phyloP scores from a whole-genome alignment of 2,797 vertebrate genomes.

The Danio aesculapii region DNA sequence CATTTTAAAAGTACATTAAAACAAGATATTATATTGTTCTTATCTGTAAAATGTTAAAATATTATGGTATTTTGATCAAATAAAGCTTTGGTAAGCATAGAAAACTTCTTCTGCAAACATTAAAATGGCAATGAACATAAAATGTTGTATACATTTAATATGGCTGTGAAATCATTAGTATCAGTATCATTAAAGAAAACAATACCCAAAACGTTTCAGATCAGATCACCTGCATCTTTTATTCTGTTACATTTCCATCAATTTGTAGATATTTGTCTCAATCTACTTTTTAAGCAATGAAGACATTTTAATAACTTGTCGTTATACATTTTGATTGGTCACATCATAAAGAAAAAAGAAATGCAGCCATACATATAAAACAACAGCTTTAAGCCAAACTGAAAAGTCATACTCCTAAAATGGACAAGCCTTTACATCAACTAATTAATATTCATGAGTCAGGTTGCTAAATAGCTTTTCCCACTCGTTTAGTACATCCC shows the following conservation, averaged over 20 bases:
- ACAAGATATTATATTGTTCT: no score
- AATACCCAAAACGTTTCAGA: not conserved
- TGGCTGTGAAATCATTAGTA: no score
- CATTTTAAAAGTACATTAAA: not conserved
- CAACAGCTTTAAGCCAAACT: not conserved
- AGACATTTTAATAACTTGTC: not conserved
- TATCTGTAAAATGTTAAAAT: no score
- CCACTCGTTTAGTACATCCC: not conserved
- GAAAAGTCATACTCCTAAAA: not conserved
- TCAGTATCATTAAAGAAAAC: not conserved
- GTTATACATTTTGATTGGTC: not conserved
- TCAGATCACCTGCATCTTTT: not conserved
- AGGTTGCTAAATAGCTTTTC: not conserved
- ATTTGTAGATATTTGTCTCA: not conserved
- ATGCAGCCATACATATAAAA: not conserved
- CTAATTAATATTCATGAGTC: conserved; percentile 18
- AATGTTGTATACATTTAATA: no score
- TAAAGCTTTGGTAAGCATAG: not conserved
- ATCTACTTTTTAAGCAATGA: not conserved
- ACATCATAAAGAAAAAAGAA: not conserved
- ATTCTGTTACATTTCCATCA: not conserved
- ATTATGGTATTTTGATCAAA: no score
- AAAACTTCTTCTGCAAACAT: not conserved
- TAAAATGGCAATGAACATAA: not conserved
- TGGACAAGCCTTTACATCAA: not conserved